Evolutionary conservation across 2,113 vertebrate genomes (phyloP), one percentile per base, ranked within the genome.

Genomic region (Chroicocephalus ridibundus): DNA sequence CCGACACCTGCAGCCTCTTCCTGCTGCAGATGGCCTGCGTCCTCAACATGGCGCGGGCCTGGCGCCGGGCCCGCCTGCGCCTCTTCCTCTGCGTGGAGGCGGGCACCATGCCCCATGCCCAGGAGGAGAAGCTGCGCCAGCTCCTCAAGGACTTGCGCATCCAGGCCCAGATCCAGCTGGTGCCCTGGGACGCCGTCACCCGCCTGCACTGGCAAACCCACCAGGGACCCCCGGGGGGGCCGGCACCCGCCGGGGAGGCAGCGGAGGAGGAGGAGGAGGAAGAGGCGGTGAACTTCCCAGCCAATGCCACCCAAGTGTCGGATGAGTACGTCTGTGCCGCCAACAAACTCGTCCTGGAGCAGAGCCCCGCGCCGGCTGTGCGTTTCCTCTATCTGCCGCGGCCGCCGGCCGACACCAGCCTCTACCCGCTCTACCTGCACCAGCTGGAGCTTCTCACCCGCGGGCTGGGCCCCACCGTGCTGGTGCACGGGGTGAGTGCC

Each of bases 21-120:
- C 97, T 99, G 76, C 98, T 99, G n/a, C 99, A 99, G 96, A 98
- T 99, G 80, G 99, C 99, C 3, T 99, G 99, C 5, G 98, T 99
- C 87, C 98, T 99, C 57, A 99, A 98, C 97, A 99, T 99, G 99
- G 98, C 98, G 0, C 97, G 98, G 46, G 94, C 98, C 22, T 99
- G 99, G 99, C 98, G 98, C 64, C 98, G 97, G 15, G 98, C 99
- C 7, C 97, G 69, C 22, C 97, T 99, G 52, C 99, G 99, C 49
- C 98, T 99, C 91, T 99, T 99, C 96, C 98, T 99, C 72, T 99
- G 99, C 1, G 98, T 99, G 86, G 99, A 99, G 97, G 97, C 98
- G 0, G 99, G 99, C 1, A 66, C 98, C 20, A 98, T 98, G 78
- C 96, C 98, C 21, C 98, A 95, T 4, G 98, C 98, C 54, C 97